Base-by-base conservation (phyloP, 2,113 vertebrate species). In the Axis porcinus region DNA sequence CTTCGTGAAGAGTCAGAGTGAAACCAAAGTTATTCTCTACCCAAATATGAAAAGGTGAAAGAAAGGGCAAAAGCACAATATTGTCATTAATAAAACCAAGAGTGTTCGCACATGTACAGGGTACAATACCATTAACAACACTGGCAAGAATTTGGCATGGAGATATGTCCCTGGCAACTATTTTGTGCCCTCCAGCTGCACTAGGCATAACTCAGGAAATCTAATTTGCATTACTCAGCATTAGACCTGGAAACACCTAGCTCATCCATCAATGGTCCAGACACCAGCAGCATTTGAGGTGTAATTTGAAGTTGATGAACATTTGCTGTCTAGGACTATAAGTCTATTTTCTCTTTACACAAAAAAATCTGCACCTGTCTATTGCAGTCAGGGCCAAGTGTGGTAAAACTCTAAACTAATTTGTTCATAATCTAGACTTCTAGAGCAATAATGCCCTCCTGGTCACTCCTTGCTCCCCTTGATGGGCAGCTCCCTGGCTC, bases 241-340 rank as follows among this genome's bases (percentile, higher is more conserved):
- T 97, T 97, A 96, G 98, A 98, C 62, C 97, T 98, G 98, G 97
- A 98, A 97, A 96, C 94, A 95, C 95, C 96, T 67, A 84, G 83
- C 97, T 98, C 97, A 98, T 98, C 97, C 97, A 98, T 98, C 98
- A 98, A 89, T 95, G 86, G 95, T 93, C 88, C 97, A 97, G 97
- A 98, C 98, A 98, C 54, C 60, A 98, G 86, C 47, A 98, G 92
- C 96, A 98, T 79, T 96, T 67, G 97, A 96, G 89, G 94, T 90
- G 55, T 97, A 98, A 94, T 87, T 97, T 97, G 76, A 85, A 91
- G 60, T 95, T 84, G 95, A 92, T 96, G 79, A 98, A 97, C 98
- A 98, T 90, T 94, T 98, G 85, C 43, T 98, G 89, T 96, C 90
- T 97, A n/a, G 58, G 30, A 96, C 45, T 92, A 58, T 87, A 96